Base-by-base conservation (phyloP, 2,888 invertebrate genomes). In the Epirrhoe alternata region DNA sequence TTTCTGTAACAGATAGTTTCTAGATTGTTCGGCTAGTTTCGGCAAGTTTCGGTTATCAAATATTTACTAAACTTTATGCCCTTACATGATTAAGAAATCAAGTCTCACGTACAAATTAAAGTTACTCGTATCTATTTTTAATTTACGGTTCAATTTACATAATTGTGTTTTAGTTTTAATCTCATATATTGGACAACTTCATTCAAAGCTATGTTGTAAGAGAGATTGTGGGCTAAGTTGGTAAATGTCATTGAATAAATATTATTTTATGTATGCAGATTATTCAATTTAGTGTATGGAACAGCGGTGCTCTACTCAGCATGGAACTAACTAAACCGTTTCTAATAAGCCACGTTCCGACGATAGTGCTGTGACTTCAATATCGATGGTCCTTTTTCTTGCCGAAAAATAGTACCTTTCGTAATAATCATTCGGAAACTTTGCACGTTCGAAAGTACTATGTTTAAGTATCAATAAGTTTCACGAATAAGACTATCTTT, bases 261-360 rank as follows among this genome's bases (percentile, higher is more conserved):
- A 66, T 56, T 59, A 58, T 58, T 60, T 60, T 60, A 56, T 54
- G 53, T 66, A 69, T 66, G 69, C 66, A 69, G 60, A 66, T 66
- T 69, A 69, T 61, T 69, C 69, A 66, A 66, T 69, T 66, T 69
- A 61, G 61, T 47, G 53, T 69, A 69, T 57, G 61, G 61, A 64
- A 64, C 61, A 66, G 61, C 65, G 58, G n/a, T 63, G 66, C 61
- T 57, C 69, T 8, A 63, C 60, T 66, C 66, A 64, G 58, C 60
- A 65, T 68, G 68, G 56, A 58, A 66, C 57, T 63, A 64, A 65
- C 65, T 65, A 68, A 70, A 64, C 64, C 62, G 51, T 68, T 67
- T 61, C 65, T 68, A 70, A 70, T 68, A 70, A 68, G 58, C 65
- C 52, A 66, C 51, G 66, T 70, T 66, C 54, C 12, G 38, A 47